Base-by-base conservation (phyloP, 2,113 vertebrate genomes). In the Cyphomyrus discorhynchus region DNA sequence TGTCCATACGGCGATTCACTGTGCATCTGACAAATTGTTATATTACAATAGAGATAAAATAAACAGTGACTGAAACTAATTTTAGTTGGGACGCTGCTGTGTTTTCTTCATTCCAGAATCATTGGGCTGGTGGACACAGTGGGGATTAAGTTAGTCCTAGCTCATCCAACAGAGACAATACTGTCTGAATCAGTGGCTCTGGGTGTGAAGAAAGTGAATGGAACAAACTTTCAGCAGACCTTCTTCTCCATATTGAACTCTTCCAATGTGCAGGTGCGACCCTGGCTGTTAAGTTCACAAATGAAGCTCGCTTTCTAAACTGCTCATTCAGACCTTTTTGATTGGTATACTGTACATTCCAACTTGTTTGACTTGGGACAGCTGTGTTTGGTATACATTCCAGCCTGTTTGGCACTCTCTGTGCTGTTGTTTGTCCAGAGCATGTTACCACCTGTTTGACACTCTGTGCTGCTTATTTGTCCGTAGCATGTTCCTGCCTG, bases 41-140 rank as follows among this genome's bases (percentile, higher is more conserved):
- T 17, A 27, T n/a, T 84, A 35, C 50, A 19, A 53, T 0, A 39
- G 49, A 17, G 27, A 31, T 52, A 10, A 31, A 52, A 53, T 35
- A 52, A 35, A 52, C 19, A 42, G 45, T 82, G n/a, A 39, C 10
- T 24, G n/a, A 47, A 27, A 47, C 42, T 46, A 49, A 31, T 70
- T 49, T 88, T 82, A 82, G 47, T 8, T 11, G 45, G 74, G 27
- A 24, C 27, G 17, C 53, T 27, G 8, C 27, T 62, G 31, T 58
- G 27, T 27, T 58, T 35, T 50, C 52, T 88, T 24, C 74, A 42
- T 42, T 42, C 39, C 92, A 99, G 98, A 92, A 96, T 98, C 90
- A 96, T 97, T 89, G 92, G 95, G 92, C 94, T 99, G 86, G 97
- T 98, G 93, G 97, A 99, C 89, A 96, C 95, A 17, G 97, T 99